These are phyloP conservation scores for Malurus melanocephalus DNA, from an alignment of 2,113 vertebrate genomes.

Conservation along the genomic window DNA sequence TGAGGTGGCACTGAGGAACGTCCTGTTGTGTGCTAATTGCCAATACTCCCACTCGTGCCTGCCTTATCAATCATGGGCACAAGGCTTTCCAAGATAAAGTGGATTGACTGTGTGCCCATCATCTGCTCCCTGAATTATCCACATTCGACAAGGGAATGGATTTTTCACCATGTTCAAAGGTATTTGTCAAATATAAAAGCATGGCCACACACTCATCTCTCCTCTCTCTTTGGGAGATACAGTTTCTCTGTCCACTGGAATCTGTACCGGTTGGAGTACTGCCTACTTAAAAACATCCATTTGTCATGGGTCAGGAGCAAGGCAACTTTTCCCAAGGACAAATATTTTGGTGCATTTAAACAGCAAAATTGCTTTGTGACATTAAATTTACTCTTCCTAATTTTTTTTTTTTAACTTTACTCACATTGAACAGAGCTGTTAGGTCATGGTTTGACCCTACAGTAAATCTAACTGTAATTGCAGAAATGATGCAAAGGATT, in stretches of 20 bases:
- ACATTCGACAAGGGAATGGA: accelerated
- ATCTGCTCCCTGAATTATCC: not conserved
- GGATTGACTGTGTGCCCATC: not conserved
- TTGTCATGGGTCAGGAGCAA: not conserved
- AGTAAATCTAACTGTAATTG: not conserved
- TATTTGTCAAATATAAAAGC: not conserved
- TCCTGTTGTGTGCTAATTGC: not conserved
- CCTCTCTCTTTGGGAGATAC: not conserved
- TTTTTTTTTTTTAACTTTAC: not conserved
- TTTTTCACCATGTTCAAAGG: not conserved
- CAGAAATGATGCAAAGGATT: not conserved
- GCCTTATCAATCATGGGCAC: not conserved
- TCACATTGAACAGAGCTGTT: not conserved
- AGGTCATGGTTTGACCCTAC: not conserved
- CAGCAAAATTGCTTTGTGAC: not conserved
- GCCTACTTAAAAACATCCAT: not conserved
- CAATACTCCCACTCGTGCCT: not conserved
- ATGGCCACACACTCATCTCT: too few species aligned
- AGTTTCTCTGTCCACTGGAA: not conserved
- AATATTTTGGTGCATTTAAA: not conserved
- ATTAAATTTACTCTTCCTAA: not conserved
- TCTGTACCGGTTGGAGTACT: not conserved
- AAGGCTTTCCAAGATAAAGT: not conserved
- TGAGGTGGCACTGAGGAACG: not conserved
- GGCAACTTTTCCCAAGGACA: not conserved